These are phyloP conservation scores for Yponomeuta sedellus DNA, from an alignment of 2,888 invertebrate genomes.

Conservation along the genomic window DNA sequence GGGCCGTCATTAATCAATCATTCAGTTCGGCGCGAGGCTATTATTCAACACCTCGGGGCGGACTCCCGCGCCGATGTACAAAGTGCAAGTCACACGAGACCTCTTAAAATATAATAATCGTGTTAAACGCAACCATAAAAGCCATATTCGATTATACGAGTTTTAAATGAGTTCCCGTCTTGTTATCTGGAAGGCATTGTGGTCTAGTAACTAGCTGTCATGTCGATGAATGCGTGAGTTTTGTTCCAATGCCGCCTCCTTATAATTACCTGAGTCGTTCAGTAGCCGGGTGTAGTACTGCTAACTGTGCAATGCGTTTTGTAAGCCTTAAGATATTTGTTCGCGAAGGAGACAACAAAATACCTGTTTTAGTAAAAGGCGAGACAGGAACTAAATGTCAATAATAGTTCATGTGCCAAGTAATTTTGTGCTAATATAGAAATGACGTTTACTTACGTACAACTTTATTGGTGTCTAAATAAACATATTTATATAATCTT, in stretches of 20 bases:
- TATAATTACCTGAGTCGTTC: conserved; percentile 13
- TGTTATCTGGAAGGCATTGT: conserved; percentile 61
- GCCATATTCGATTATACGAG: conserved; percentile 69
- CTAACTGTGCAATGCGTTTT: background rate
- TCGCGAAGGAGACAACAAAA: too few relatives aligned
- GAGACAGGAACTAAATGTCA: too few relatives aligned
- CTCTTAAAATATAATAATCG: conserved; percentile 75
- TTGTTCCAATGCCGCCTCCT: conserved; percentile 21
- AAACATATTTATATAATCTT: too few relatives aligned
- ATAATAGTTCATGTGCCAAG: too few relatives aligned
- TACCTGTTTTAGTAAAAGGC: too few relatives aligned
- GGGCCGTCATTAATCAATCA: conserved; percentile 73
- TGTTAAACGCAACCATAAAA: conserved; percentile 73
- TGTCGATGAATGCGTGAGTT: conserved; percentile 34
- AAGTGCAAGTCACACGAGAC: conserved; percentile 71
- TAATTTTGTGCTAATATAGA: too few relatives aligned
- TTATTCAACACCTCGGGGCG: conserved; percentile 64
- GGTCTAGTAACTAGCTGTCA: conserved; percentile 48
- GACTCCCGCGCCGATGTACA: conserved; percentile 36
- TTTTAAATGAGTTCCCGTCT: conserved; percentile 69
- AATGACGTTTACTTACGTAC: too few relatives aligned
- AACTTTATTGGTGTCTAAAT: too few relatives aligned
- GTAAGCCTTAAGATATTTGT: background rate
- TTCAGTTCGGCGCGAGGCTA: conserved; percentile 55
- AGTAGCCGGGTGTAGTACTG: conserved; percentile 2